These are phyloP conservation scores for Biston betularia DNA, from an alignment of 2,888 invertebrate species.

Conservation along the genomic window DNA sequence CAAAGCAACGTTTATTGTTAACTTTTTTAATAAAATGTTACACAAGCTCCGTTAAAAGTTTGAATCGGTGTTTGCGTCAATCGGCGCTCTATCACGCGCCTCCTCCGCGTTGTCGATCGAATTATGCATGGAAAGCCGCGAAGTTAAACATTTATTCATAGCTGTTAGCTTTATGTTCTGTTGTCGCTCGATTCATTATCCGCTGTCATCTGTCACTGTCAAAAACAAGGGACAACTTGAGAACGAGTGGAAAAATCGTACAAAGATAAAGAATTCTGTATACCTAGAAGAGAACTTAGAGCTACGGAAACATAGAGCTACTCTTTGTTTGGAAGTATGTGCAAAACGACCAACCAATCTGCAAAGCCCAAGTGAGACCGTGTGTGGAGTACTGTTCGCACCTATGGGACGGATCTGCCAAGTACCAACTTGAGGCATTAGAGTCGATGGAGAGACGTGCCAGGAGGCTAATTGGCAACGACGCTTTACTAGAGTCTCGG, in stretches of 20 bases:
- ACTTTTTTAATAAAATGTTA: not conserved
- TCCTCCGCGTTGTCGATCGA: constrained; percentile 47
- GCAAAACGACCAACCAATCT: no score
- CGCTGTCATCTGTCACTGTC: constrained; percentile 61
- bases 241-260: constrained; percentile 38
- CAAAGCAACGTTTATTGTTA: not conserved
- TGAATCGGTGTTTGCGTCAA: constrained; percentile 18
- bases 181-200: constrained; percentile 50
- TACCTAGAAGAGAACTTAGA: no score
- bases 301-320: no score
- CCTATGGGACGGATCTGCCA: no score
- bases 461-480: no score
- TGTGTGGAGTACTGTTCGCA: no score
- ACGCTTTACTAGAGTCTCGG: no score
- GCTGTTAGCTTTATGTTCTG: constrained; percentile 59
- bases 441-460: no score
- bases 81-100: constrained; percentile 10
- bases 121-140: constrained; percentile 59
- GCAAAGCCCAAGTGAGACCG: no score
- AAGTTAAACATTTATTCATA: constrained; percentile 61
- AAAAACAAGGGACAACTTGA: constrained; percentile 43
- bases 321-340: no score
- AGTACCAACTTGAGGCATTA: no score
- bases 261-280: constrained; percentile 5
- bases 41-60: constrained; percentile 19